phyloP scores from a whole-genome alignment of 2,113 vertebrate genomes.

The Aleadryas rufinucha region DNA sequence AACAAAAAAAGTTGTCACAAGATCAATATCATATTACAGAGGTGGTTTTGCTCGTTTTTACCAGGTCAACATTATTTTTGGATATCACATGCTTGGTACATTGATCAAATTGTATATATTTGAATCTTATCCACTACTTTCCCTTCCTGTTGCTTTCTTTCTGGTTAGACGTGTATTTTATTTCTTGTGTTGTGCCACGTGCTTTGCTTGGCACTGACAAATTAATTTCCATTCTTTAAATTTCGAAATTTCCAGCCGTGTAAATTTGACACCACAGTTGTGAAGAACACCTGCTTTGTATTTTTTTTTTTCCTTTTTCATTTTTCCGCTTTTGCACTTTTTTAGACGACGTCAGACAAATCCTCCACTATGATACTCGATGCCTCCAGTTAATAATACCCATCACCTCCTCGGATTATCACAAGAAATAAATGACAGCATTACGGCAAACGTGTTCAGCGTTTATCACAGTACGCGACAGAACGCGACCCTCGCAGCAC shows the following conservation, averaged over 20 bases:
- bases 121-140: not conserved
- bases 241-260: not conserved
- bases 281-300: rapidly evolving
- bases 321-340: not conserved
- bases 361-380: not conserved
- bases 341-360: not conserved
- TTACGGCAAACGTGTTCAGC: not conserved
- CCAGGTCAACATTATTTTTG: not conserved
- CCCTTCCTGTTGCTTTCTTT: not conserved
- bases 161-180: not conserved
- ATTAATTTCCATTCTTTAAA: not conserved
- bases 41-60: not conserved
- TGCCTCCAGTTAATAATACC: not conserved
- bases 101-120: not conserved
- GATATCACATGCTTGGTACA: not conserved
- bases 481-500: not conserved
- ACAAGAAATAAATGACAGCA: not conserved
- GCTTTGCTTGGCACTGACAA: not conserved
- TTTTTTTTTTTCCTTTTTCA: not conserved
- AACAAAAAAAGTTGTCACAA: not conserved
- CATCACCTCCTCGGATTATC: not conserved
- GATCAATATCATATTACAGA: not conserved
- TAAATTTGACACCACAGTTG: not conserved
- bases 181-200: not conserved
- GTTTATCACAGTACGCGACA: not conserved